A percentile compares a stretch with the other conserved stretches of the same genome.
Evolutionary conservation across 1,140 invertebrate species (phyloP).

Genomic region (Panulirus ornatus): DNA sequence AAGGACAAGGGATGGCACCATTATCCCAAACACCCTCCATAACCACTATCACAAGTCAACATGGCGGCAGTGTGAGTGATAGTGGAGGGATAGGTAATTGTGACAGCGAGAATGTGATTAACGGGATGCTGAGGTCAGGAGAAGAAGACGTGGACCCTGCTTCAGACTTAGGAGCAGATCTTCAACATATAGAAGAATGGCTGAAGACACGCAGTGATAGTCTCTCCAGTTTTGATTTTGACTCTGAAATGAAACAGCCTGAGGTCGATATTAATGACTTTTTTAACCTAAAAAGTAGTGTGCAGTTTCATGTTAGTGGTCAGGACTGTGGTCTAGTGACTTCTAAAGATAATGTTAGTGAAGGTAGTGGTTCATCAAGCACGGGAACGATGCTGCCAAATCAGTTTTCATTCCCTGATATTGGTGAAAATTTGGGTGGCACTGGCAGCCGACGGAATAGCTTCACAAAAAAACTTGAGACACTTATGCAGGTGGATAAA

Average conservation of each 20-base stretch:
- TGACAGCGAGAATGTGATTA: slow-evolving; percentile 66
- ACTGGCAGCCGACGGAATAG: slow-evolving; percentile 51
- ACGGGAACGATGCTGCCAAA: slow-evolving; percentile 40
- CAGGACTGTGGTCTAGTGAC: slow-evolving; percentile 56
- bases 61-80: slow-evolving; percentile 69
- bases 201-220: slow-evolving; percentile 75
- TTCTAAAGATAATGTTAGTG: slow-evolving; percentile 49
- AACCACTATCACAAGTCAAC: slow-evolving; percentile 51
- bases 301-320: slow-evolving; percentile 41
- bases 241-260: slow-evolving; percentile 69
- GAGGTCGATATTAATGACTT: slow-evolving; percentile 71
- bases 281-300: slow-evolving; percentile 61
- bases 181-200: slow-evolving; percentile 76
- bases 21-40: slow-evolving; percentile 48
- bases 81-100: slow-evolving; percentile 60
- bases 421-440: slow-evolving; percentile 38
- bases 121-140: slow-evolving; percentile 58
- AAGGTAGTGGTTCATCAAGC: slow-evolving; percentile 29
- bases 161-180: slow-evolving; percentile 59
- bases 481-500: slow-evolving; percentile 70
- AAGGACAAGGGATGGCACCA: slow-evolving; percentile 44
- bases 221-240: slow-evolving; percentile 75
- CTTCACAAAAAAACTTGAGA: slow-evolving; percentile 56
- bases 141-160: slow-evolving; percentile 61
- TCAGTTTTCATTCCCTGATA: slow-evolving; percentile 57